Evolutionary conservation across 2,888 invertebrate genomes (phyloP), one percentile per base, ranked within the genome.

Genomic region (Drosophila borealis): DNA sequence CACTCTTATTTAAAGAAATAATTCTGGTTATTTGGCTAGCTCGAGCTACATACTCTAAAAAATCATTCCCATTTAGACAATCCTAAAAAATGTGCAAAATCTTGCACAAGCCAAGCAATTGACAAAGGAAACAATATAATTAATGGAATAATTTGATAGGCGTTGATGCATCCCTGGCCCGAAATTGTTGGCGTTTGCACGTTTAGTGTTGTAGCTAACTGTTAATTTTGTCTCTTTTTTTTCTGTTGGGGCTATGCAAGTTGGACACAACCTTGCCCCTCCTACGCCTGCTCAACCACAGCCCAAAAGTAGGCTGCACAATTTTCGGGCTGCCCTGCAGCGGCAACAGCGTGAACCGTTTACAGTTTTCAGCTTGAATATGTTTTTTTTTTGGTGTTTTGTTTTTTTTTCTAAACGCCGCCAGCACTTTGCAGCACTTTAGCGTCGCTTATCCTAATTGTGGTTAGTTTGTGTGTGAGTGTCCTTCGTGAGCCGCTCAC

Each of bases 361-460:
- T 61, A 60, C 67, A 70, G 55, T 75, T 76, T 80, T 74, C 61
- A 64, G 70, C 73, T 66, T 41, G 44, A 66, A 60, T 75, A 21
- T 57, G 21, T 56, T 51, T 34, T 56, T 45, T 36, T 46, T 34
- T 36, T 34, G 41, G 42, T 50, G 21, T 42, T 69, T 57, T 62
- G 56, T 56, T 29, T 11, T 53, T 70, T 68, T 60, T 75, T 69
- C 55, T 67, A 72, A 80, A 53, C 66, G 82, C 77, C 72, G 50
- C 71, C 17, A 69, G 74, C 80, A 75, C 75, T 80, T 81, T 73
- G 75, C 66, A 71, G 79, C 79, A 81, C 77, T 80, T 80, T 82
- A 73, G 77, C 73, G 71, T 67, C 82, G 83, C 80, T 82, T 84
- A 86, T 85, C 81, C 85, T 83, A 86, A 83, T 85, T 86, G 85